Percentiles rank a stretch among this genome's conserved stretches.
Conservation (phyloP, 2,888 invertebrate genomes). For the Ariolimax columbianus region DNA sequence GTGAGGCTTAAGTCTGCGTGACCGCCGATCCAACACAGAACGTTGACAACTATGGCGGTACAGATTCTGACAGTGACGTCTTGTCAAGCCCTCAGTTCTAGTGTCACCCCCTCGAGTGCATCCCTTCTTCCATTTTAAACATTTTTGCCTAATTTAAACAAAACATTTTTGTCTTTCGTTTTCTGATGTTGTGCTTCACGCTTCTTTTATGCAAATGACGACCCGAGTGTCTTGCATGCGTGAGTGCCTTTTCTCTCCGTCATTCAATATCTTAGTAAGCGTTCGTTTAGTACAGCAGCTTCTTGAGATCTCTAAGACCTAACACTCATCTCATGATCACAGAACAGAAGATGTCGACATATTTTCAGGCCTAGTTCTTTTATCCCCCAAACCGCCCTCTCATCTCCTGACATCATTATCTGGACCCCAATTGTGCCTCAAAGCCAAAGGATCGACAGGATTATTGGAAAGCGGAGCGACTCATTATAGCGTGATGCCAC, state of each 20-base stretch:
- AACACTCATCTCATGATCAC: neutral
- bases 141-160: neutral
- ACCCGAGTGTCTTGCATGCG: neutral
- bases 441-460: conserved; percentile 26
- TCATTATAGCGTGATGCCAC: neutral
- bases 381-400: neutral
- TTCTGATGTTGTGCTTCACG: neutral
- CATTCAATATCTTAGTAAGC: neutral
- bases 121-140: neutral
- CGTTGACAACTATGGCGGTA: neutral
- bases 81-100: neutral
- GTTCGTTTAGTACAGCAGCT: neutral
- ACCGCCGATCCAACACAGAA: neutral
- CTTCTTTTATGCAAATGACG: conserved; percentile 11
- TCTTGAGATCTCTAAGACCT: neutral
- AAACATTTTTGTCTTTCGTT: neutral
- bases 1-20: neutral
- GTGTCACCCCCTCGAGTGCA: neutral
- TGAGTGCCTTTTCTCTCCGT: neutral
- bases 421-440: neutral
- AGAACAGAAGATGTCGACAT: conserved; percentile 2
- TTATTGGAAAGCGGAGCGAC: conserved; percentile 23
- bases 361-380: neutral
- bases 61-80: conserved; percentile 12
- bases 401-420: conserved; percentile 37